These are phyloP conservation scores for Hipposideros larvatus DNA, from an alignment of 2,797 vertebrate genomes.

Conservation along the genomic window DNA sequence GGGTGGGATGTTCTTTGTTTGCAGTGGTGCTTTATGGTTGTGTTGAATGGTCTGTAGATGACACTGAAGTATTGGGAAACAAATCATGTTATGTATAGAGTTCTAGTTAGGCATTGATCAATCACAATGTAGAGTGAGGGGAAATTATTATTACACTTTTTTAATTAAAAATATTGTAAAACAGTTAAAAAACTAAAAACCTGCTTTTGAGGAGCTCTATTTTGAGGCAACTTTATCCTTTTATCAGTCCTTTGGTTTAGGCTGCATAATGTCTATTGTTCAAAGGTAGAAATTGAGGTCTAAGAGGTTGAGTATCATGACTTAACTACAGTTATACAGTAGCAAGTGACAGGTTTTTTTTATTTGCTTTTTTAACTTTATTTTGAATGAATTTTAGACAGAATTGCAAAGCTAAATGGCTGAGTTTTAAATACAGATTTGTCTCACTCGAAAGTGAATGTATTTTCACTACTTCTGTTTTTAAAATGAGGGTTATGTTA, in stretches of 20 bases:
- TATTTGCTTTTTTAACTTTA: neutral
- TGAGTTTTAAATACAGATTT: constrained; percentile 50
- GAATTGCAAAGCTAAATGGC: neutral
- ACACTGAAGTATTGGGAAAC: neutral
- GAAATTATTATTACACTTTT: constrained; percentile 29
- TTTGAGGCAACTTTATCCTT: neutral
- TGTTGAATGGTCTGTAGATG: neutral
- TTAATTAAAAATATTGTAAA: constrained; percentile 10
- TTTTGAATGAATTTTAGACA: constrained; percentile 44
- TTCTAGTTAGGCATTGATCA: neutral
- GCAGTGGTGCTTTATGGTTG: constrained; percentile 4
- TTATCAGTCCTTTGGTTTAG: neutral
- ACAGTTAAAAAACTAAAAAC: constrained; percentile 15
- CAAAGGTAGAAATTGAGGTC: neutral
- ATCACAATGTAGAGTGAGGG: neutral
- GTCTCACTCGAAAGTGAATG: neutral
- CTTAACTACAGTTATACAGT: neutral
- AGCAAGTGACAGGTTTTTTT: neutral
- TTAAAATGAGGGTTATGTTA: constrained; percentile 39
- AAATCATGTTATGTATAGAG: neutral
- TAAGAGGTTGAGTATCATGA: neutral
- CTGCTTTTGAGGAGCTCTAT: neutral
- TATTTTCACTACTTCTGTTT: constrained; percentile 42
- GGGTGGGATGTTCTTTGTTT: neutral
- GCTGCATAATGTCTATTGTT: neutral